phyloP scores from a whole-genome alignment of 2,113 vertebrate genomes.

The Halichoerus grypus region DNA sequence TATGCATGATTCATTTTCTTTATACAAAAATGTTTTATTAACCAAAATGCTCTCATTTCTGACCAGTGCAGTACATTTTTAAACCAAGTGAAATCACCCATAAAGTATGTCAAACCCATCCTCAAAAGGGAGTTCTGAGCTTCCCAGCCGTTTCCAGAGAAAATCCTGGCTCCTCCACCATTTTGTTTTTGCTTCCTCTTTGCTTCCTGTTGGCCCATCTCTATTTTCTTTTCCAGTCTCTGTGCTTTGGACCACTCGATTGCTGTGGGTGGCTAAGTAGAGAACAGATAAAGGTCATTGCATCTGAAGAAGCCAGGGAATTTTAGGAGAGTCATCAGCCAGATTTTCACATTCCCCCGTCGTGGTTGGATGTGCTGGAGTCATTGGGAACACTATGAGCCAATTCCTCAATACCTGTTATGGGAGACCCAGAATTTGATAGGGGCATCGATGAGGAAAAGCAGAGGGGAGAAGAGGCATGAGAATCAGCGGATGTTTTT shows the following conservation, averaged over 20 bases:
- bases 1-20: neutral
- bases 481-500: neutral
- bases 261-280: neutral
- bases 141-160: neutral
- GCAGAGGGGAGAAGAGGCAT: neutral
- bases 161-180: neutral
- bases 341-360: neutral
- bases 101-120: neutral
- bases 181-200: neutral
- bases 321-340: neutral
- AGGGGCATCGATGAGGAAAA: neutral
- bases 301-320: neutral
- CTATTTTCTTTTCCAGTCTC: neutral
- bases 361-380: neutral
- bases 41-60: slow-evolving; percentile 29
- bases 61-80: slow-evolving; percentile 9
- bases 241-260: neutral
- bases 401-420: neutral
- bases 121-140: neutral
- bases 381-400: neutral
- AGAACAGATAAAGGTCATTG: neutral
- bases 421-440: neutral
- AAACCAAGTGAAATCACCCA: neutral
- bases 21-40: slow-evolving; percentile 40
- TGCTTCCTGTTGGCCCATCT: neutral